These are phyloP conservation scores for Pseudeuparius sepicola DNA, from an alignment of 2,888 invertebrate species.

Conservation along the genomic window DNA sequence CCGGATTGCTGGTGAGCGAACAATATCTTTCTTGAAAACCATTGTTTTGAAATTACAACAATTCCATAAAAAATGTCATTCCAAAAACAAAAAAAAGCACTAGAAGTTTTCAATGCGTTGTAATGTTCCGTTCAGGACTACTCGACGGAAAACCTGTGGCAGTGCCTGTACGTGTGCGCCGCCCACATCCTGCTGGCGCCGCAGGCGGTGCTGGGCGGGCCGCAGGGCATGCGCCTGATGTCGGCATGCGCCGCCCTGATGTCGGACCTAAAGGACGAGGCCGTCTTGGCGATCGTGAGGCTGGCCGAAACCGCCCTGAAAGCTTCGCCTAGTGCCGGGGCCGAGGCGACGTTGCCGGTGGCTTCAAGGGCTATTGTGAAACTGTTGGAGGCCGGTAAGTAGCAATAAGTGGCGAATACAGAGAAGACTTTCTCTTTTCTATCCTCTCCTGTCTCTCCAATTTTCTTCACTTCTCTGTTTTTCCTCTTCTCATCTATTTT, in stretches of 20 bases:
- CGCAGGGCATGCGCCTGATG: conserved; percentile 61
- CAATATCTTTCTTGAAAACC: no score
- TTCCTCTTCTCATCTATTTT: no score
- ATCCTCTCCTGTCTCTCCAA: neutral
- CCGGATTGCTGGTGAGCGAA: conserved; percentile 63
- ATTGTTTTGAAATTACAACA: no score
- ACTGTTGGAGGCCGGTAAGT: no score
- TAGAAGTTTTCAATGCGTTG: conserved; percentile 5
- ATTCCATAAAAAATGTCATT: no score
- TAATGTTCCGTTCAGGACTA: conserved; percentile 48
- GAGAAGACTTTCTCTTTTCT: no score
- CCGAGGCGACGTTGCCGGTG: conserved; percentile 57
- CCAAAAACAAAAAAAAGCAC: conserved; percentile 1
- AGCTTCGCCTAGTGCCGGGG: conserved; percentile 62
- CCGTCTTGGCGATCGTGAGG: conserved; percentile 60
- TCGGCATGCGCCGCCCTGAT: conserved; percentile 61
- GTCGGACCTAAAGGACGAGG: conserved; percentile 67
- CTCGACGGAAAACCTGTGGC: conserved; percentile 70
- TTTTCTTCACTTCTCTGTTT: neutral
- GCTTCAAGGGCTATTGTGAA: conserved; percentile 52
- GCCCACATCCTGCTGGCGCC: conserved; percentile 74
- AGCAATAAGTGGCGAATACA: no score
- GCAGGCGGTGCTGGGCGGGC: conserved; percentile 63
- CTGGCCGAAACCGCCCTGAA: conserved; percentile 68
- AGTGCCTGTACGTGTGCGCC: conserved; percentile 71